These are phyloP conservation scores for Antechinus flavipes DNA, from an alignment of 2,113 vertebrate genomes.

Conservation along the genomic window DNA sequence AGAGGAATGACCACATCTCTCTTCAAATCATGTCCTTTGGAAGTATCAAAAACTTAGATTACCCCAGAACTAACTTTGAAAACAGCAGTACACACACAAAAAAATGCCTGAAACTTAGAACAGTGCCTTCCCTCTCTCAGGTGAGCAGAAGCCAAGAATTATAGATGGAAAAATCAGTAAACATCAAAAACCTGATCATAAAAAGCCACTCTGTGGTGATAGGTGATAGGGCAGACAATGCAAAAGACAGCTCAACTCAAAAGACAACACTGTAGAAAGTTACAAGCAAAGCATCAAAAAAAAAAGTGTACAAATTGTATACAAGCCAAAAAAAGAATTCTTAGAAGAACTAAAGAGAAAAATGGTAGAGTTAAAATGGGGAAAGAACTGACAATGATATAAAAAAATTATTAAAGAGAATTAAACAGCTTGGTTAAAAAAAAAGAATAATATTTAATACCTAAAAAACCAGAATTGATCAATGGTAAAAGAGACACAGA, in stretches of 20 bases:
- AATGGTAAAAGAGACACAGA: background rate
- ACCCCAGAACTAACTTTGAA: background rate
- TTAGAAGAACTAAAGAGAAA: background rate
- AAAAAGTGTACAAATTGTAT: background rate
- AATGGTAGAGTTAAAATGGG: background rate
- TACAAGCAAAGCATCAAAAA: background rate
- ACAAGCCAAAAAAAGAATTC: background rate
- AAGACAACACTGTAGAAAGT: background rate
- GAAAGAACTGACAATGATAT: background rate
- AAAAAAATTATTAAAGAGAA: background rate
- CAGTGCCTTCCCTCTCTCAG: background rate
- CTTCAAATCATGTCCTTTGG: background rate
- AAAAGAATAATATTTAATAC: background rate
- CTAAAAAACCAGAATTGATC: background rate
- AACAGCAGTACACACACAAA: background rate
- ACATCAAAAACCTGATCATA: background rate
- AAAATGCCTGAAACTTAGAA: background rate
- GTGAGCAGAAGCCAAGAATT: background rate
- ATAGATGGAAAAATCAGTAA: background rate
- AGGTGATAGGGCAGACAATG: background rate
- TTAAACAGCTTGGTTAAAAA: background rate
- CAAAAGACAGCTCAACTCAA: background rate
- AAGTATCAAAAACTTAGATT: background rate
- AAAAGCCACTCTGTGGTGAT: background rate
- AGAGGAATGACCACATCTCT: background rate